Evolutionary conservation across 2,888 invertebrate genomes (phyloP).

Genomic region (Sesia apiformis): DNA sequence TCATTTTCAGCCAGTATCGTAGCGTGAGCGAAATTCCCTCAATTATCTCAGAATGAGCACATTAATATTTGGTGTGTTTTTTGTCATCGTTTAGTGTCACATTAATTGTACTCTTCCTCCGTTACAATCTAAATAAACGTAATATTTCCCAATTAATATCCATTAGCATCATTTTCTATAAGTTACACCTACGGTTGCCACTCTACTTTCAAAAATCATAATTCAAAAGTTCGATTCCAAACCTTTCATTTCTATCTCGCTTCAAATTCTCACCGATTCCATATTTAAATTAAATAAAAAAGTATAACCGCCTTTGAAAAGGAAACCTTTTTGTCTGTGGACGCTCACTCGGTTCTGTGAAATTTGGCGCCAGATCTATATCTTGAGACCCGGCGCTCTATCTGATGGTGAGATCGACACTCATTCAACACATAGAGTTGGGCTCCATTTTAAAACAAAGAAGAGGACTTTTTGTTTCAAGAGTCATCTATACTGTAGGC

Average conservation of each 20-base stretch:
- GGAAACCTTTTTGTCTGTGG: conserved; percentile 18
- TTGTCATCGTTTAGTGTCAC: not conserved
- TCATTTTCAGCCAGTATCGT: conserved; percentile 36
- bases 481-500: too few relatives aligned
- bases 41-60: conserved; percentile 16
- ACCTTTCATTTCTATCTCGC: not conserved
- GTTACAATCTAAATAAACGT: too few relatives aligned
- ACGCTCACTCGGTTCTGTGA: conserved; percentile 45
- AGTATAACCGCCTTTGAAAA: conserved; percentile 18
- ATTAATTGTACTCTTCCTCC: not conserved
- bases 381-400: conserved; percentile 33
- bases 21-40: conserved; percentile 27
- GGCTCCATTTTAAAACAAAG: not conserved
- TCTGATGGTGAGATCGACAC: conserved; percentile 52
- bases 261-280: not conserved
- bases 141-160: too few relatives aligned
- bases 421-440: conserved; percentile 23
- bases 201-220: too few relatives aligned
- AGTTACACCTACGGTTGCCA: too few relatives aligned
- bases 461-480: too few relatives aligned
- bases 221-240: too few relatives aligned
- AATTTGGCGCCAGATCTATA: conserved; percentile 66
- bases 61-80: not conserved
- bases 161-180: too few relatives aligned
- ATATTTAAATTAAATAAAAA: not conserved